phyloP scores from a whole-genome alignment of 2,888 invertebrate species.

The Phengaris alcon region DNA sequence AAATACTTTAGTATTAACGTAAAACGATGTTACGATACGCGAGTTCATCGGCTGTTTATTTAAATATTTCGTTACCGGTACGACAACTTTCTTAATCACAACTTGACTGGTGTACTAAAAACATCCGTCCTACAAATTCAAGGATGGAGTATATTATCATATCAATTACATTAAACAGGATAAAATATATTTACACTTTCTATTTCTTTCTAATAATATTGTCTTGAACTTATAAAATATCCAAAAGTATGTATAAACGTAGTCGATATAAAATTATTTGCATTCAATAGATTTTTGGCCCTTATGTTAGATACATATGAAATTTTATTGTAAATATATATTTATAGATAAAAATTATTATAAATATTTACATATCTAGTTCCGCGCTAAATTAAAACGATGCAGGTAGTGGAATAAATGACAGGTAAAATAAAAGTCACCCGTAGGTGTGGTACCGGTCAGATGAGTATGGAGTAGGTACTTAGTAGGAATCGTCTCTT shows the following conservation, averaged over 20 bases:
- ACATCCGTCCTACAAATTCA: conserved; percentile 17
- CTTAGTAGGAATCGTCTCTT: neutral
- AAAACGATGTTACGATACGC: conserved; percentile 22
- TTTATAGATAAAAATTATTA: neutral
- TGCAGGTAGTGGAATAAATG: neutral
- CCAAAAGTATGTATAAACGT: too few species aligned
- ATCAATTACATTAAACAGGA: neutral
- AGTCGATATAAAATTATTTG: too few species aligned
- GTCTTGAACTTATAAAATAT: neutral
- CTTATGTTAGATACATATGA: too few species aligned
- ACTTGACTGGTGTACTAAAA: conserved; percentile 18
- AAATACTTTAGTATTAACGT: neutral
- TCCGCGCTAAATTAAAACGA: neutral
- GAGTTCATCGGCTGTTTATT: conserved; percentile 24
- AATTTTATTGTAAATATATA: too few species aligned
- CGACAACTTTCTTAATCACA: conserved; percentile 26
- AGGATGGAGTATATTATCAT: conserved; percentile 1
- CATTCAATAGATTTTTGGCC: too few species aligned
- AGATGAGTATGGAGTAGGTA: neutral
- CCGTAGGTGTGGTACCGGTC: neutral
- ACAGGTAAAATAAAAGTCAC: conserved; percentile 7
- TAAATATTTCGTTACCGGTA: conserved; percentile 28
- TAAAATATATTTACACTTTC: neutral
- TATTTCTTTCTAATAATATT: neutral
- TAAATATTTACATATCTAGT: neutral